Base-by-base conservation (phyloP, 2,113 vertebrate genomes). In the Malurus alboscapulatus region DNA sequence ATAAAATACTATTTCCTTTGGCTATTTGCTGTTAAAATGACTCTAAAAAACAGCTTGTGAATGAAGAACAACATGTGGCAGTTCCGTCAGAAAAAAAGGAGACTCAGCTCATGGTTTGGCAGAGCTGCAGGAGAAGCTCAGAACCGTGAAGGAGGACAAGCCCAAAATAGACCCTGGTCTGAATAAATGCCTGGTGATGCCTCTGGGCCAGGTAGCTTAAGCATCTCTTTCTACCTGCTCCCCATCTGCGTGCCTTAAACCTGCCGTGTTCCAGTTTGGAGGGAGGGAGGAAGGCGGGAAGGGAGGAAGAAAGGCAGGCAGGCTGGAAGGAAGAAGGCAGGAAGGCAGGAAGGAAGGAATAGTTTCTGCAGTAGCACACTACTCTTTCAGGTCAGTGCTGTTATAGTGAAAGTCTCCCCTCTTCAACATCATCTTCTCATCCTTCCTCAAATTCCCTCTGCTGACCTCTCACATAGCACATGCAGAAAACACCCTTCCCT, bases 21-120 rank as follows among this genome's bases (percentile, higher is more conserved):
- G 75, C 78, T 85, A 71, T 95, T 94, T 94, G 55, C 91, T 91
- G 40, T 74, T 87, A 90, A 95, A 95, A 83, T 80, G 0, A 69
- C 63, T 90, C 16, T 71, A 36, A 92, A 93, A 95, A 58, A 5
- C 93, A 94, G 91, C 92, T 85, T 95, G 94, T 85, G 92, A 92
- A 95, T 92, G 93, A 95, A 93, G 87, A 96, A 92, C 92, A 93
- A 59, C 51, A 87, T 89, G 84, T 90, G 93, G 87, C 84, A 83
- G 63, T 87, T 96, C 93, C 80, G 51, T 92, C 84, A 79, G 75
- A 88, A 69, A 79, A 92, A 90, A 75, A 61, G 45, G 34, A 93
- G 66, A 88, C 44, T 92, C 74, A 69, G 58, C 63, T 90, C 92
- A 65, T 50, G 66, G 44, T 90, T 96, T 92, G 95, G 79, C 88